These are phyloP conservation scores for Ormyrus thymus DNA, from an alignment of 2,888 invertebrate species.

Conservation along the genomic window DNA sequence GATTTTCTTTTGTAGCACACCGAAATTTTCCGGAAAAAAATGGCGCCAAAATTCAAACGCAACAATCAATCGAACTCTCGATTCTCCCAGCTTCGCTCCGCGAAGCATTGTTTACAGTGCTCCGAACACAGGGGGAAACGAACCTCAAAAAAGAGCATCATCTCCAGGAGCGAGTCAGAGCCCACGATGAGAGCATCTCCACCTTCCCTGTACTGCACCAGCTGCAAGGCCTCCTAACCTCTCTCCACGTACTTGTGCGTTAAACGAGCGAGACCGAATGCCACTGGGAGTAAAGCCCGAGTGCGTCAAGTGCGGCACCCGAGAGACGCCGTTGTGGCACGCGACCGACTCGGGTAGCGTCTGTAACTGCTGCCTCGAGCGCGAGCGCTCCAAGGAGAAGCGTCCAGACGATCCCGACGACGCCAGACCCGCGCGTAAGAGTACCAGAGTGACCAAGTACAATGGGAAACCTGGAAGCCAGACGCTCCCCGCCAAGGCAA, in stretches of 20 bases:
- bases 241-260: too few relatives aligned
- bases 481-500: constrained; percentile 64
- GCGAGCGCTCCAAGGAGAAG: constrained; percentile 72
- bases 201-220: too few relatives aligned
- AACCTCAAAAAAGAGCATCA: too few relatives aligned
- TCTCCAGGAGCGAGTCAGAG: too few relatives aligned
- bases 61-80: too few relatives aligned
- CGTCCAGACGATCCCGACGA: constrained; percentile 60
- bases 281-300: constrained; percentile 78
- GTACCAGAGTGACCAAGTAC: constrained; percentile 78
- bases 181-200: too few relatives aligned
- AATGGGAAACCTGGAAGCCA: constrained; percentile 75
- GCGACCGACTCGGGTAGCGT: constrained; percentile 84
- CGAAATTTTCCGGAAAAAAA: neutral
- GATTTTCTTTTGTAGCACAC: too few relatives aligned
- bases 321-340: constrained; percentile 86
- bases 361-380: constrained; percentile 84
- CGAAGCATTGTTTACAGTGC: too few relatives aligned
- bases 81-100: too few relatives aligned
- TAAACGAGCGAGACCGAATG: constrained; percentile 62
- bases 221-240: too few relatives aligned
- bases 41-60: neutral
- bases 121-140: too few relatives aligned
- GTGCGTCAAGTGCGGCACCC: constrained; percentile 83
- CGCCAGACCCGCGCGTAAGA: constrained; percentile 29